Evolutionary conservation across 2,797 vertebrate genomes (phyloP), one percentile per base, ranked within the genome.

Genomic region (Babyrousa celebensis): DNA sequence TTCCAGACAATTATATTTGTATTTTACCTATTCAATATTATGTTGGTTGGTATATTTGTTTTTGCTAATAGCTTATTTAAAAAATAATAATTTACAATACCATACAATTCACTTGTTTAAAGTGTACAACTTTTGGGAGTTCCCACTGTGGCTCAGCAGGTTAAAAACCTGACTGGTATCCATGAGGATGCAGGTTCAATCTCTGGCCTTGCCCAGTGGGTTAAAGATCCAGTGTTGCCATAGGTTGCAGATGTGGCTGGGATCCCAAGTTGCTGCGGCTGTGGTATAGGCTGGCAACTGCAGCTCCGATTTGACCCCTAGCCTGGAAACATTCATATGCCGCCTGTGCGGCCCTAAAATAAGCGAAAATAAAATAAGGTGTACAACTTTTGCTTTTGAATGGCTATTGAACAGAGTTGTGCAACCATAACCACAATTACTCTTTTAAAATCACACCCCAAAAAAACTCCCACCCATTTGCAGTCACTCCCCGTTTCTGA

Each of bases 21-120:
- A 82, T 68, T 83, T 88, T 67, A 88, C 21, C 3, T 94, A 48
- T 82, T 82, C 62, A 8, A 58, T 75, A 84, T 77, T 32, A 75
- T 68, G 58, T 56, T 87, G 36, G 21, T 40, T 92, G 40, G 25
- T 52, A 77, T 70, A 72, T 25, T 12, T 29, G 84, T 94, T 94
- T 77, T 75, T 12, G 32, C 36, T 68, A 84, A 56, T 6, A 89
- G 29, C 18, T 89, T 60, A 88, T 1, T 36, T 84, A 40, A 77
- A 75, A 74, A 71, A 25, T 36, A 36, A 4, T 40, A 80, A 80
- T 21, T 32, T 60, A 74, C 8, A 94, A 54, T 78, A 85, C 12
- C 40, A 40, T 54, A 78, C 12, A 65, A 94, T 15, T 83, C 15
- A 58, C 20, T 6, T 54, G 63, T 48, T 88, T 88, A 71, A 89